Percentiles rank a stretch among this genome's conserved stretches.
Conservation (phyloP, 2,797 vertebrate species). For the Arremon aurantiirostris region DNA sequence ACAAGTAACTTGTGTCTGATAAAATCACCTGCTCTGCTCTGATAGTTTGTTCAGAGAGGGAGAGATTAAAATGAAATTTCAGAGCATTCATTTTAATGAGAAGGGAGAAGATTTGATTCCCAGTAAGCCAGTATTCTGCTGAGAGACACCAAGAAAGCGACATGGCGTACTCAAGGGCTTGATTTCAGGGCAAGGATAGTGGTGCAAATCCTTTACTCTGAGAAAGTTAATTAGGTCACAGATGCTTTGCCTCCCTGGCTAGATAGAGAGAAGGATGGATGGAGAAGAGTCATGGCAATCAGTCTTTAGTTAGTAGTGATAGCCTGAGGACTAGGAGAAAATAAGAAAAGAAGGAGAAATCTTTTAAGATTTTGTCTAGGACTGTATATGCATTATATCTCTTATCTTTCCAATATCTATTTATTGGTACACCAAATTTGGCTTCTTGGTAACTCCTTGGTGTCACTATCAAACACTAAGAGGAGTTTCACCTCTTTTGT, state of each 20-base stretch:
- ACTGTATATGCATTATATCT: background rate
- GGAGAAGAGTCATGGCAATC: background rate
- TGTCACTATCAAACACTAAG: background rate
- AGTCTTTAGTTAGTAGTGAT: background rate
- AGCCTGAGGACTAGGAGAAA: background rate
- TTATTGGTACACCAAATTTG: background rate
- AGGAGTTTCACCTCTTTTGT: background rate
- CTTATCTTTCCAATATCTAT: background rate
- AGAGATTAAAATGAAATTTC: background rate
- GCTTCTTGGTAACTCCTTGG: background rate
- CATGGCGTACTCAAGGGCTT: background rate
- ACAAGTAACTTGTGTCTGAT: background rate
- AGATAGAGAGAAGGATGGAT: background rate
- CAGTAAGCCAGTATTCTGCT: background rate
- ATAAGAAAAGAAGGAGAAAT: background rate
- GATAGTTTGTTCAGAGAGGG: background rate
- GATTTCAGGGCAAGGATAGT: background rate
- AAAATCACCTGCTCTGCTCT: background rate
- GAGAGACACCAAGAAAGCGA: background rate
- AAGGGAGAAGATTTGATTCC: background rate
- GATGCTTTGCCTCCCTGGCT: background rate
- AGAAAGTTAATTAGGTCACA: background rate
- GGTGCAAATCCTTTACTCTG: background rate
- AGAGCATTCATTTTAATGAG: background rate
- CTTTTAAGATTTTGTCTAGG: background rate